Percentiles rank a stretch among this genome's conserved stretches.
Evolutionary conservation across 2,888 invertebrate genomes (phyloP).

Genomic region (Amblyteles armatorius): DNA sequence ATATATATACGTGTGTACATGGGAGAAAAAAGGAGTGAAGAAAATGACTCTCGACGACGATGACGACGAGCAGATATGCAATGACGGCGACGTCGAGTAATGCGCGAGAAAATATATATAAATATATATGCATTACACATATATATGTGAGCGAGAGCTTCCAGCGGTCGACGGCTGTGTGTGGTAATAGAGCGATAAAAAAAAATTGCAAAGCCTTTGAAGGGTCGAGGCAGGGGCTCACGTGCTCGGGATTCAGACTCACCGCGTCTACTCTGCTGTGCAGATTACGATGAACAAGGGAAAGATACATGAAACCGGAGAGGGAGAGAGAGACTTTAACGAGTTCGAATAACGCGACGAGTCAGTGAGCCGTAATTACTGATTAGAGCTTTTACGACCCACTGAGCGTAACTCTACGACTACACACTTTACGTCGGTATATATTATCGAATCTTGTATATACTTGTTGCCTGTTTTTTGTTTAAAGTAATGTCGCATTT

Average conservation of each 20-base stretch:
- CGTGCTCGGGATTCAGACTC: background rate
- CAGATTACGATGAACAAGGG: constrained; percentile 1
- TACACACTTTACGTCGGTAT: background rate
- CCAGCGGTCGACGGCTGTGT: constrained; percentile 5
- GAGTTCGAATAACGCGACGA: constrained; percentile 50
- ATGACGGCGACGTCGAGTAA: constrained; percentile 31
- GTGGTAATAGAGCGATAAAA: constrained; percentile 28
- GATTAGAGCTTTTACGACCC: constrained; percentile 29
- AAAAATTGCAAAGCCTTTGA: constrained; percentile 31
- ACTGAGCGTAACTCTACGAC: background rate
- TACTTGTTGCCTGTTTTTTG: background rate
- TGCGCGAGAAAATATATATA: constrained; percentile 1
- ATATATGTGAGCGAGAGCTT: background rate
- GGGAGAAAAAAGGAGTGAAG: constrained; percentile 1
- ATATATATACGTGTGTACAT: background rate
- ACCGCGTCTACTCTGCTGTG: constrained; percentile 4
- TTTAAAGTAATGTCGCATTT: background rate
- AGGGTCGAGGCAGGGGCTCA: constrained; percentile 8
- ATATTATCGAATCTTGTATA: background rate
- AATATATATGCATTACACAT: background rate
- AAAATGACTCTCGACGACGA: constrained; percentile 17
- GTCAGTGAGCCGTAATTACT: constrained; percentile 59
- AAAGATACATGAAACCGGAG: constrained; percentile 15
- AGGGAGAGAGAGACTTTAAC: constrained; percentile 40
- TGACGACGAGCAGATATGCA: constrained; percentile 30